Percentiles rank a stretch among this genome's conserved stretches.
phyloP scores from a whole-genome alignment of 1,140 invertebrate species.

The Epicauta chinensis region DNA sequence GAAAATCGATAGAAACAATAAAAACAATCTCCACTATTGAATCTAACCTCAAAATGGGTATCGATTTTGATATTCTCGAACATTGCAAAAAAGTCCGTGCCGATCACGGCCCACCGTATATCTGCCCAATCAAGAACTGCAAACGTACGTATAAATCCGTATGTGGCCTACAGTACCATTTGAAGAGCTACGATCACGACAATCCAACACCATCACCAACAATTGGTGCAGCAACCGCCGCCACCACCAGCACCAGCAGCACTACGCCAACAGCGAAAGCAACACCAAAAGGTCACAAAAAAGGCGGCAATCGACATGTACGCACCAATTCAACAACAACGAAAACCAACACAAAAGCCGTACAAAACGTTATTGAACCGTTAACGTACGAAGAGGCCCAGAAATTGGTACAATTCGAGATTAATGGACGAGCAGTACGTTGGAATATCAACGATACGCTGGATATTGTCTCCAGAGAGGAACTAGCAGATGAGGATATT shows the following conservation, averaged over 20 bases:
- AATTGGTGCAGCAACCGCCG: no score
- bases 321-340: no score
- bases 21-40: no score
- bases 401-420: constrained; percentile 76
- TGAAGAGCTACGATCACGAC: constrained; percentile 78
- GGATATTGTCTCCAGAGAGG: constrained; percentile 56
- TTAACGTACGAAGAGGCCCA: constrained; percentile 73
- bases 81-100: constrained; percentile 75
- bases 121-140: constrained; percentile 76
- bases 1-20: no score
- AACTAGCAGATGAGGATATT: constrained; percentile 49
- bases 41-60: constrained; percentile 51
- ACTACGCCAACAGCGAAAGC: constrained; percentile 43
- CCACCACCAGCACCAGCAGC: constrained; percentile 33
- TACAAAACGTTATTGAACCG: constrained; percentile 50
- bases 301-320: no score
- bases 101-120: constrained; percentile 74
- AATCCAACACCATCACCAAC: constrained; percentile 54
- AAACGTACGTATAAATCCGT: constrained; percentile 80
- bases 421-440: constrained; percentile 64
- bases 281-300: constrained; percentile 16
- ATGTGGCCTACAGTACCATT: constrained; percentile 77
- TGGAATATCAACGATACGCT: constrained; percentile 55
- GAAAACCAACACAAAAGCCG: constrained; percentile 38
- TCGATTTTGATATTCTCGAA: constrained; percentile 77